Conservation (phyloP, 1,140 invertebrate genomes). For the Galendromus occidentalis region DNA sequence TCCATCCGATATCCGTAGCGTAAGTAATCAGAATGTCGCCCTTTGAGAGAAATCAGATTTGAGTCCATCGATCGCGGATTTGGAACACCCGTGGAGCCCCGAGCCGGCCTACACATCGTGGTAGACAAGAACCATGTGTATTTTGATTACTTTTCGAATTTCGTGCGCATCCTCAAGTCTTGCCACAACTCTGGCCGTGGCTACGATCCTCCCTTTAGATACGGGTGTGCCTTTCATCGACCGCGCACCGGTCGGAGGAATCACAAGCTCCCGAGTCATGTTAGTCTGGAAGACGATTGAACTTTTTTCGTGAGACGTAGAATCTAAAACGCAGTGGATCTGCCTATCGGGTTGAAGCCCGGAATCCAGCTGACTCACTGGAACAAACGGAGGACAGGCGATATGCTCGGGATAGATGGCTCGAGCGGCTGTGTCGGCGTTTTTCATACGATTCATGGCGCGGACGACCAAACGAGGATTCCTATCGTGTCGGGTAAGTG, state of each 20-base stretch:
- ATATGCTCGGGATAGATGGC: not conserved
- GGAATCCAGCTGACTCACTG: not conserved
- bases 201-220: not conserved
- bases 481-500: no score
- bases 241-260: not conserved
- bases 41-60: no score
- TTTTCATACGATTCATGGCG: not conserved
- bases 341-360: no score
- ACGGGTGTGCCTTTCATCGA: not conserved
- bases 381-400: not conserved
- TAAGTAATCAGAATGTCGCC: constrained; percentile 58
- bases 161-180: not conserved
- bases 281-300: no score
- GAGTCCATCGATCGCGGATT: no score
- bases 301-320: no score
- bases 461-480: not conserved
- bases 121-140: no score
- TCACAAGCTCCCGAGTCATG: not conserved
- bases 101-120: no score
- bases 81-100: no score
- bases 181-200: not conserved
- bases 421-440: not conserved
- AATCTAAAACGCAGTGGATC: no score
- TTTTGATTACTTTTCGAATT: not conserved
- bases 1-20: constrained; percentile 68